Evolutionary conservation across 2,113 vertebrate species (phyloP), one percentile per base, ranked within the genome.

Genomic region (Salvelinus namaycush): DNA sequence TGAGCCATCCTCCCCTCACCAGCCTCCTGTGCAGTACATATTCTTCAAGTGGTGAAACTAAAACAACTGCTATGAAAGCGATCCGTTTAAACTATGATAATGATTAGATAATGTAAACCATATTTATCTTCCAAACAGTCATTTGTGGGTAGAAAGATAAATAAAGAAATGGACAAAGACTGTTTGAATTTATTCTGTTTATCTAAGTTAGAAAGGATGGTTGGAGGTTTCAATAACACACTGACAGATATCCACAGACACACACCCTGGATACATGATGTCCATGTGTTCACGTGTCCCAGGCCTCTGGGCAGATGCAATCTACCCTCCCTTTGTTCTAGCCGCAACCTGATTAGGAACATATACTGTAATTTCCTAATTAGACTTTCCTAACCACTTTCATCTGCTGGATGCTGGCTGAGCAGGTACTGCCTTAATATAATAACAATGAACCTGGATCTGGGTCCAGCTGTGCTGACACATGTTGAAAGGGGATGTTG

Each of bases 291-390:
- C 49, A 13, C 14, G 49, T 11, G 51, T 54, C 81, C 11, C 11
- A 70, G 70, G 67, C 78, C 84, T 60, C 22, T 64, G 76, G 76
- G 78, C 83, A 57, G 84, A 81, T 79, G 70, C 85, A 87, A 84
- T 71, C 83, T 82, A 22, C 68, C 75, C 76, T 86, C 73, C 72
- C 85, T 93, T 93, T 91, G 88, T 91, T 91, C 89, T 83, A 69
- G 80, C 88, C 57, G 75, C 88, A 83, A 22, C 86, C 81, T 92
- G 89, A 93, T 93, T 92, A 87, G 88, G 92, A 93, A 90, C 91
- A 93, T 89, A 78, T 88, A 87, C 72, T 44, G 74, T 84, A 68
- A 83, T 87, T 89, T 89, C 83, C 84, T 90, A 92, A 93, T 91
- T 90, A 87, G 54, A 54, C 81, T 70, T 80, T 85, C 79, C 62